Percentiles rank a stretch among this genome's conserved stretches.
Conservation (phyloP, 2,888 invertebrate genomes). For the Papilio elwesi region DNA sequence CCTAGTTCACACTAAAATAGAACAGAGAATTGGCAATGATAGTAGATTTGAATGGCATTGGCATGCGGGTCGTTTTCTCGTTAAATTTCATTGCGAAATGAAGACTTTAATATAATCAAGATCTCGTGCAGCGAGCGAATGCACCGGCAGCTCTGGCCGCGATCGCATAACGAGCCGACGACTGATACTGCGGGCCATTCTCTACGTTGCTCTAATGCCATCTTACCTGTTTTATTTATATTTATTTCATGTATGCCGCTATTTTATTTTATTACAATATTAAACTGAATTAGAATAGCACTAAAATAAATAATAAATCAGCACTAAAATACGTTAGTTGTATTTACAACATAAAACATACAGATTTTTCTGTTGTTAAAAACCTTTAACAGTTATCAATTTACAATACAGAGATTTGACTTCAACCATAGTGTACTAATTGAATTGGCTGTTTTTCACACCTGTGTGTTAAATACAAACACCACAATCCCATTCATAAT, state of each 20-base stretch:
- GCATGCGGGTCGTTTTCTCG: slow-evolving; percentile 28
- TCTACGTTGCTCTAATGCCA: not conserved
- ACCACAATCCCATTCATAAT: no score
- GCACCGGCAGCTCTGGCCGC: slow-evolving; percentile 13
- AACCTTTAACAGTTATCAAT: no score
- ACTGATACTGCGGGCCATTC: slow-evolving; percentile 5
- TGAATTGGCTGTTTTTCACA: no score
- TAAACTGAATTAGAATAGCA: not conserved
- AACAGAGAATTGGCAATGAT: slow-evolving; percentile 24
- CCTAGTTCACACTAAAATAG: not conserved
- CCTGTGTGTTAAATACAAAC: no score
- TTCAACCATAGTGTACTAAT: no score
- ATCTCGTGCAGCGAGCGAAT: slow-evolving; percentile 12
- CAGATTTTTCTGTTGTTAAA: no score
- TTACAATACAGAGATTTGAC: no score
- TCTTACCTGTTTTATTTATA: slow-evolving; percentile 11
- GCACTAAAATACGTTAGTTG: not conserved
- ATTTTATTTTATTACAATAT: not conserved
- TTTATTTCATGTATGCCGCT: slow-evolving; percentile 6
- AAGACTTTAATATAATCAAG: slow-evolving; percentile 29
- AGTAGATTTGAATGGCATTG: slow-evolving; percentile 29
- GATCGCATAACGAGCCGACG: slow-evolving; percentile 15
- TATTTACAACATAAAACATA: no score
- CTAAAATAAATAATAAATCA: not conserved
- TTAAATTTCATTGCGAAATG: slow-evolving; percentile 36